Percentiles rank a stretch among this genome's conserved stretches.
These are phyloP conservation scores for Erebia ligea DNA, from an alignment of 2,888 invertebrate species.

Conservation along the genomic window DNA sequence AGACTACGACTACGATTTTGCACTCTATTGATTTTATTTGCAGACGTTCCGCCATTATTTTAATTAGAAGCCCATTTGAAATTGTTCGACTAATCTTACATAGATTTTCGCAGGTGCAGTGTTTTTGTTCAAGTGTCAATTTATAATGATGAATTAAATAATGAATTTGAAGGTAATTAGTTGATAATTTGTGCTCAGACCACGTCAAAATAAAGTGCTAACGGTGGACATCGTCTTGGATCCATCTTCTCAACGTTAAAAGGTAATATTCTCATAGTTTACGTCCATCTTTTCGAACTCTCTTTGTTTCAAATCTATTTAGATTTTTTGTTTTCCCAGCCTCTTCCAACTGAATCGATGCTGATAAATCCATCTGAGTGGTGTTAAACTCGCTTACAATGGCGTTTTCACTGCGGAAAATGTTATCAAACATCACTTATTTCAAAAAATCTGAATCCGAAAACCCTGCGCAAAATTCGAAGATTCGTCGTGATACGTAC, in stretches of 20 bases:
- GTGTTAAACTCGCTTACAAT: conserved; percentile 46
- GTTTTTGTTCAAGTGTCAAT: conserved; percentile 8
- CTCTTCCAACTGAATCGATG: conserved; percentile 12
- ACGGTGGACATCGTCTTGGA: background rate
- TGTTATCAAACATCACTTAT: conserved; percentile 73
- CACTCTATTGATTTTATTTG: conserved; percentile 18
- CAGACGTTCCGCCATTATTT: conserved; percentile 5
- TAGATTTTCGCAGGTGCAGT: background rate
- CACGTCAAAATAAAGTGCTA: conserved; percentile 20
- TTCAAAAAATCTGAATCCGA: conserved; percentile 65
- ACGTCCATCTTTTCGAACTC: background rate
- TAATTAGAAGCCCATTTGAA: background rate
- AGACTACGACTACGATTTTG: background rate
- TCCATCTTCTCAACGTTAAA: background rate
- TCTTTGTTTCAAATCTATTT: conserved; percentile 1
- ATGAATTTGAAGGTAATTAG: conserved; percentile 24
- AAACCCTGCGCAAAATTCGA: conserved; percentile 31
- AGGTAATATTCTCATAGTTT: background rate
- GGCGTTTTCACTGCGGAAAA: conserved; percentile 76
- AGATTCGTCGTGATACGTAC: conserved; percentile 42
- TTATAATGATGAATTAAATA: background rate
- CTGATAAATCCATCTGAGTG: background rate
- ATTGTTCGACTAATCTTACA: conserved; percentile 12
- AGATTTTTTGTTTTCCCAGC: background rate
- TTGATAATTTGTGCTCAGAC: conserved; percentile 8